Percentiles rank a stretch among this genome's conserved stretches.
Conservation (phyloP, 2,797 vertebrate genomes). For the Aratinga solstitialis region DNA sequence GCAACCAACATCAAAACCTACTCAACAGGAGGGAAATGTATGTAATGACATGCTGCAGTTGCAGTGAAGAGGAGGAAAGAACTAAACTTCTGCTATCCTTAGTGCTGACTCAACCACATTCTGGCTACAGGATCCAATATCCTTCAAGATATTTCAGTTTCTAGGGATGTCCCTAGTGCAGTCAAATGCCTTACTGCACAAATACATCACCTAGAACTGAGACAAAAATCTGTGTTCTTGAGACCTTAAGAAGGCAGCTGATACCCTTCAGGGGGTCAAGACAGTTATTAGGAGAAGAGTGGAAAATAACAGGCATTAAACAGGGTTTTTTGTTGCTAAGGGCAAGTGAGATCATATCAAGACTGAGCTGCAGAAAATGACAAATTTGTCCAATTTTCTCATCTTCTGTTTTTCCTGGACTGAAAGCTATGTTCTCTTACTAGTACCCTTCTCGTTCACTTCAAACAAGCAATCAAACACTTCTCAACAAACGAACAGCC, state of each 20-base stretch:
- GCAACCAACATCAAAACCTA: conserved; percentile 20
- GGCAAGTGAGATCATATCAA: not conserved
- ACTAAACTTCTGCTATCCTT: conserved; percentile 4
- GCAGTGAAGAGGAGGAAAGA: not conserved
- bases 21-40: not conserved
- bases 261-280: not conserved
- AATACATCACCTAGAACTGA: not conserved
- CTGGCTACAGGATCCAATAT: not conserved
- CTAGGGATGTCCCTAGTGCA: not conserved
- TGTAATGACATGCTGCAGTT: not conserved
- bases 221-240: not conserved
- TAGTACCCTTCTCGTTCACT: not conserved
- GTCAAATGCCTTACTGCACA: not conserved
- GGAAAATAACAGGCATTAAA: not conserved
- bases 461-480: not conserved
- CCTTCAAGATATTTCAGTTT: not conserved
- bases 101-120: conserved; percentile 38
- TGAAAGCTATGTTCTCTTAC: not conserved
- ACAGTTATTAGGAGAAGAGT: not conserved
- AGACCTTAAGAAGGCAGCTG: not conserved
- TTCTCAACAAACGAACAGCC: not conserved
- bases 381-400: not conserved
- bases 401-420: not conserved
- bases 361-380: not conserved
- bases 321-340: not conserved